Evolutionary conservation across 2,797 vertebrate species (phyloP).

Genomic region (Agapornis canus): DNA sequence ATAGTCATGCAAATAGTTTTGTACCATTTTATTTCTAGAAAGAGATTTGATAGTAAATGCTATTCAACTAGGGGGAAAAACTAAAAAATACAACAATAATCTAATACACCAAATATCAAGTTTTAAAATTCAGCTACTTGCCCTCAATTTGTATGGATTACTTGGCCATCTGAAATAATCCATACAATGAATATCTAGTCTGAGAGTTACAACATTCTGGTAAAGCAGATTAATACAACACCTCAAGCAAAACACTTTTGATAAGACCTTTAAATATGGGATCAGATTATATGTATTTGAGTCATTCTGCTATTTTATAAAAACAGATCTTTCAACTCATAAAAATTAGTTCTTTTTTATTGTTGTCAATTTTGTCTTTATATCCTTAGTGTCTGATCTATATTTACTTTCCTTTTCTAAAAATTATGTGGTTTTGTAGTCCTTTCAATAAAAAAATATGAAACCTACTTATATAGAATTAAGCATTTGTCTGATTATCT

Average conservation of each 20-base stretch:
- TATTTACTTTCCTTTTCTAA: neutral
- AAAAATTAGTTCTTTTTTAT: neutral
- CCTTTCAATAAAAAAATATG: neutral
- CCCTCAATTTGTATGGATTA: neutral
- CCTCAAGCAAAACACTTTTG: neutral
- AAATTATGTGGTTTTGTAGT: neutral
- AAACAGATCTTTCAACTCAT: neutral
- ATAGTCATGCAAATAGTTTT: neutral
- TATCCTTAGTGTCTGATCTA: neutral
- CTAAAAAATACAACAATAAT: neutral
- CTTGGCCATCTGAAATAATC: neutral
- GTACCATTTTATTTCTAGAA: neutral
- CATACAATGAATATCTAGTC: neutral
- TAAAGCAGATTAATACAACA: neutral
- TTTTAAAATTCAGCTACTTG: neutral
- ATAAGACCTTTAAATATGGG: neutral
- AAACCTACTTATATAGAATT: neutral
- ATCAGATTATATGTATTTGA: neutral
- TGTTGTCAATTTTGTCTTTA: neutral
- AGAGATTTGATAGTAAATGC: neutral
- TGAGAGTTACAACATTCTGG: neutral
- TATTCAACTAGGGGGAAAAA: neutral
- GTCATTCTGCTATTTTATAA: neutral
- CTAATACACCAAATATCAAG: neutral
- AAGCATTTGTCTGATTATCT: neutral